These are phyloP conservation scores for Barbus barbus DNA, from an alignment of 2,113 vertebrate genomes.

Conservation along the genomic window DNA sequence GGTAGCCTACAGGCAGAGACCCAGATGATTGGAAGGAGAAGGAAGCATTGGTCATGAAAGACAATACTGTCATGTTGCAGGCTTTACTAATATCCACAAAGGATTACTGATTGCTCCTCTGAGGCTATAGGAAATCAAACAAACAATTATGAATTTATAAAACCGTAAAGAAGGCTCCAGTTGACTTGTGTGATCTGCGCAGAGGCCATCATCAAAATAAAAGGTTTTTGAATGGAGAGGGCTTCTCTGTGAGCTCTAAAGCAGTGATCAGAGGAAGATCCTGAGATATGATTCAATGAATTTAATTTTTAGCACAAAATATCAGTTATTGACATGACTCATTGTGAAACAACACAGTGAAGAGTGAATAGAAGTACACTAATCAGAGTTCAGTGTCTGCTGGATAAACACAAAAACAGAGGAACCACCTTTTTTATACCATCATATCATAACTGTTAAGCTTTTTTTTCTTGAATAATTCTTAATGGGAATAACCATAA, in stretches of 20 bases:
- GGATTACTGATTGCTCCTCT: neutral
- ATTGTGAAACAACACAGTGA: neutral
- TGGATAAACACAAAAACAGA: too few relatives aligned
- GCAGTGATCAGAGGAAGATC: too few relatives aligned
- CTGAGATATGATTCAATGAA: too few relatives aligned
- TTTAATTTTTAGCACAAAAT: neutral
- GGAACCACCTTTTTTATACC: too few relatives aligned
- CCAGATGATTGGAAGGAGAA: neutral
- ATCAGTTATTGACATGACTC: neutral
- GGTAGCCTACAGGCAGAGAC: neutral
- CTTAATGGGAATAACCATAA: neutral
- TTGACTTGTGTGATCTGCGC: neutral
- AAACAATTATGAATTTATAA: neutral
- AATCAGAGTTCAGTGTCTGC: neutral
- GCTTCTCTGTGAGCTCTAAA: neutral
- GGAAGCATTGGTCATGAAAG: neutral
- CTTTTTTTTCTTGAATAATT: neutral
- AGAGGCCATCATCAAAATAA: neutral
- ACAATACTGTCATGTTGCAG: neutral
- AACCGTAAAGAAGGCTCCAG: neutral
- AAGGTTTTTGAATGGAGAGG: neutral
- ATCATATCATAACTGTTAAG: too few relatives aligned
- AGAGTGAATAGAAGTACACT: neutral
- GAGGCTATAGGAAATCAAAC: neutral
- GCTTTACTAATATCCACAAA: neutral